Evolutionary conservation across 2,797 vertebrate species (phyloP).

Genomic region (Platyrinchus mystaceus): DNA sequence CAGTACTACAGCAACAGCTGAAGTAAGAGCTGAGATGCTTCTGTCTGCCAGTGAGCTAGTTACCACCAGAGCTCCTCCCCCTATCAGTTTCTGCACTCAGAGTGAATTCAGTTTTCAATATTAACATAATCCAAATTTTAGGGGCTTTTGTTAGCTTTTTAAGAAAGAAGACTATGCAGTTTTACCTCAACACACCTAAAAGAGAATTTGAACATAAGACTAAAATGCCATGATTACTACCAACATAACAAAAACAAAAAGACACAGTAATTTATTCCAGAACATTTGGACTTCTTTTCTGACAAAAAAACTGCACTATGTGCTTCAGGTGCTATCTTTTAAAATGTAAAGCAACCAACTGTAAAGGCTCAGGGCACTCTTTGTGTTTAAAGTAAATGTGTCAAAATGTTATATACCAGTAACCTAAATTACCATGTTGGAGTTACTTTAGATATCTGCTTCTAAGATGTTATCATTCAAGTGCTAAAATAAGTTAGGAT

Average conservation of each 20-base stretch:
- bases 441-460: background rate
- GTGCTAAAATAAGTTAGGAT: background rate
- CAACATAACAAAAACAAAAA: background rate
- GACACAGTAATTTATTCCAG: background rate
- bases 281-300: background rate
- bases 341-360: background rate
- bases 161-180: background rate
- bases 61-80: background rate
- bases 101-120: background rate
- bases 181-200: background rate
- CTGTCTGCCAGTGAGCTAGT: background rate
- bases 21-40: background rate
- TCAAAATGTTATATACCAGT: background rate
- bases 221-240: background rate
- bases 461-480: background rate
- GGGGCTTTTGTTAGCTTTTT: background rate
- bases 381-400: background rate
- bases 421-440: background rate
- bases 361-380: background rate
- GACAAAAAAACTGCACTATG: rapidly evolving
- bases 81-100: background rate
- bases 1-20: background rate
- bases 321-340: background rate
- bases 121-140: background rate
- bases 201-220: background rate